Base-by-base conservation (phyloP, 2,797 vertebrate genomes). In the Staurois parvus region DNA sequence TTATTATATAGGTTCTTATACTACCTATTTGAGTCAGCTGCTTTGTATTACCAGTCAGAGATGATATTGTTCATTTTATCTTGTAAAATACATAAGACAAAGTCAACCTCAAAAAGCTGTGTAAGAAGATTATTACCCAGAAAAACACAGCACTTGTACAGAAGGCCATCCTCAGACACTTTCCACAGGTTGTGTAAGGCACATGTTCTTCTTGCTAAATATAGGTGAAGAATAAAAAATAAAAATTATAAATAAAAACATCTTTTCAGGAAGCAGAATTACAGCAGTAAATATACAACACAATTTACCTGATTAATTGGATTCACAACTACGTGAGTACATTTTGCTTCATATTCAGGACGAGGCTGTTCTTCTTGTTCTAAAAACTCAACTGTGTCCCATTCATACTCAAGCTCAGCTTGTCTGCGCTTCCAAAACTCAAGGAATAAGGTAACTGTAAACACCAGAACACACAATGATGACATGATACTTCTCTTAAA, bases 391-490 rank as follows among this genome's bases (percentile, higher is more conserved):
- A 96, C 96, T 0, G 97, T 98, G 92, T 99, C 97, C 97, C 97
- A 99, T 26, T 96, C 92, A 2, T 98, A 99, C 88, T 99, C 97
- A 56, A 99, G 92, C 77, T 96, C 94, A 1, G 96, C 96, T 91
- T 98, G 97, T 78, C 96, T 94, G 10, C 97, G 94, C 90, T 98
- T 99, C 97, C 97, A 98, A 72, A 98, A 97, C 93, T 98, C 97
- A 94, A 99, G 90, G 88, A 98, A 98, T 88, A 98, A 81, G 0
- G 97, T 98, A 8, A 99, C 97, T 99, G 15, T n/a, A 0, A 24
- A 29, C 72, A 88, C 21, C 45, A 72, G 26, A 21, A 26, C 0
- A 7, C 11, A 37, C 37, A 37, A 37, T 37, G 3, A 24, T 69
- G 10, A 19, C 1, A 26, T 24, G 15, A 29, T 66, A 15, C 24